Evolutionary conservation across 2,113 vertebrate species (phyloP).

Genomic region (Haplochromis burtoni): DNA sequence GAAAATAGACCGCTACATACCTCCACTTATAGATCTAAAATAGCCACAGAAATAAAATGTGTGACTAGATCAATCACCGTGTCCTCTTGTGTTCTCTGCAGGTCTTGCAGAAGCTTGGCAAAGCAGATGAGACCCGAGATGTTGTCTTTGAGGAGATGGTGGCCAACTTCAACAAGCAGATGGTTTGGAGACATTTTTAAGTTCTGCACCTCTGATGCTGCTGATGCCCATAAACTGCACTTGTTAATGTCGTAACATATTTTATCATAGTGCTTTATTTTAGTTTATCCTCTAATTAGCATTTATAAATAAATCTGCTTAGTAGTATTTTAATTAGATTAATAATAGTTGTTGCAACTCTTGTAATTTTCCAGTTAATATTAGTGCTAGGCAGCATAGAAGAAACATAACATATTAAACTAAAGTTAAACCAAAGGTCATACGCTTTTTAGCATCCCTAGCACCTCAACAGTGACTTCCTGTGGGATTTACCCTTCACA

Average conservation of each 20-base stretch:
- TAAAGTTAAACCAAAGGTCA: neutral
- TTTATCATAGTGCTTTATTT: neutral
- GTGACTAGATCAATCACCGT: neutral
- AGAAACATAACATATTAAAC: neutral
- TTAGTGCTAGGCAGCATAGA: neutral
- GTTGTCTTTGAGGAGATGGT: conserved; percentile 89
- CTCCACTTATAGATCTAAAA: neutral
- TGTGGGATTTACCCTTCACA: neutral
- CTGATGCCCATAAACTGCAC: neutral
- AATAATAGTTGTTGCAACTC: neutral
- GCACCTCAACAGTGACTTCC: neutral
- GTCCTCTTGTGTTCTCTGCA: conserved; percentile 29
- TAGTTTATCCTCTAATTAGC: neutral
- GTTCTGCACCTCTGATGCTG: neutral
- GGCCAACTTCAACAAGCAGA: conserved; percentile 93
- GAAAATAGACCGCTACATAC: neutral
- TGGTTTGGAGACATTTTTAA: conserved; percentile 72
- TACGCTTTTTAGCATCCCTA: neutral
- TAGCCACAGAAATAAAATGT: neutral
- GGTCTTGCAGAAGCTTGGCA: conserved; percentile 97
- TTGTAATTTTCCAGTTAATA: neutral
- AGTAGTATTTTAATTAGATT: neutral
- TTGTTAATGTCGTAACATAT: neutral
- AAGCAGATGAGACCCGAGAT: conserved; percentile 96
- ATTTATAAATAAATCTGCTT: neutral